Percentiles rank a stretch among this genome's conserved stretches.
phyloP scores from a whole-genome alignment of 35 echinoderm and acorn worm genomes.

The Amphiura filiformis region DNA sequence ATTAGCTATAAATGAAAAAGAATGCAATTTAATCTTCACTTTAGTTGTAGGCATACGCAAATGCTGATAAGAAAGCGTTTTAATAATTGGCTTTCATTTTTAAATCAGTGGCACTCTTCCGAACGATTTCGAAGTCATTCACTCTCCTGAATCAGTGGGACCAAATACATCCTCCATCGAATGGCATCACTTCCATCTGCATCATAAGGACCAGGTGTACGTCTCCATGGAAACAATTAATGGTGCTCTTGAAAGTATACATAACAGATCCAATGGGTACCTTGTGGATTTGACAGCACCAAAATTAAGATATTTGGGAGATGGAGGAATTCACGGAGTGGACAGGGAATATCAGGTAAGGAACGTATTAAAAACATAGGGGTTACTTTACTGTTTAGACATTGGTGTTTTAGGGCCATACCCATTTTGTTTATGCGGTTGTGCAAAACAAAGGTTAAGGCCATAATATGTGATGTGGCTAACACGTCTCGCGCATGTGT shows the following conservation, averaged over 20 bases:
- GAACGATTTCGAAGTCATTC: slow-evolving; percentile 30
- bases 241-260: slow-evolving; percentile 11
- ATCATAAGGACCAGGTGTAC: slow-evolving; percentile 47
- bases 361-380: not conserved
- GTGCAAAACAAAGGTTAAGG: no score
- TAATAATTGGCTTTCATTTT: no score
- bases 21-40: no score
- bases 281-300: slow-evolving; percentile 44
- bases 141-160: slow-evolving; percentile 27
- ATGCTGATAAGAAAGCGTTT: no score
- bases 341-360: slow-evolving; percentile 45
- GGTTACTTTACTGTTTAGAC: no score
- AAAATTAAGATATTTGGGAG: slow-evolving; percentile 24
- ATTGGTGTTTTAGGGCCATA: no score
- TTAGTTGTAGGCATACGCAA: no score
- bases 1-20: no score
- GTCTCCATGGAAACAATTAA: slow-evolving; percentile 35
- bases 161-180: slow-evolving; percentile 6
- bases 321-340: slow-evolving; percentile 19
- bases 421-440: no score
- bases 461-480: no score
- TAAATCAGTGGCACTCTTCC: not conserved
- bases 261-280: slow-evolving; percentile 20
- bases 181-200: slow-evolving; percentile 67
- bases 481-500: no score